These are phyloP conservation scores for Grallaria varia DNA, from an alignment of 2,113 vertebrate species.

Conservation along the genomic window DNA sequence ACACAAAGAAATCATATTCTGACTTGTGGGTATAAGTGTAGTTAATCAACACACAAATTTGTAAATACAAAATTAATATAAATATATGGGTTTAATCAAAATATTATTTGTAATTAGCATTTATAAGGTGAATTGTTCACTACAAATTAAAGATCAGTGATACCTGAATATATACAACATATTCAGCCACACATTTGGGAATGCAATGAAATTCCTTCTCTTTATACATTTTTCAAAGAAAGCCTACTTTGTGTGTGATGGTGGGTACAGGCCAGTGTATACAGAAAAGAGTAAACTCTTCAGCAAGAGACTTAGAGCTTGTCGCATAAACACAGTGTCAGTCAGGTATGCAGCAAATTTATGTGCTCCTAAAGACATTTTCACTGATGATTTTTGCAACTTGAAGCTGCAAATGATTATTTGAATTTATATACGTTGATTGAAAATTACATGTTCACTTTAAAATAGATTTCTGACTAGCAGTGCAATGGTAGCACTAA, in stretches of 20 bases:
- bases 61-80: background rate
- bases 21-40: background rate
- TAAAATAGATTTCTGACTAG: slow-evolving; percentile 37
- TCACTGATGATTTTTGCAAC: background rate
- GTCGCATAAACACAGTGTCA: background rate
- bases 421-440: slow-evolving; percentile 19
- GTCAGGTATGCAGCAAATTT: background rate
- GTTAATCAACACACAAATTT: background rate
- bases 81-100: background rate
- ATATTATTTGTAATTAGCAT: background rate
- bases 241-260: background rate
- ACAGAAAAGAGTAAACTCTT: background rate
- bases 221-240: background rate
- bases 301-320: background rate
- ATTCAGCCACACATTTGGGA: background rate
- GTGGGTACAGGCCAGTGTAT: background rate
- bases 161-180: background rate
- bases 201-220: background rate
- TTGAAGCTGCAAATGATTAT: slow-evolving; percentile 3
- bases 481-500: background rate
- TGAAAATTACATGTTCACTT: slow-evolving; percentile 37
- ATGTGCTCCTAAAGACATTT: background rate
- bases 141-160: background rate
- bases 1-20: background rate
- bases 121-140: background rate